Percentiles rank a stretch among this genome's conserved stretches.
These are phyloP conservation scores for Solen grandis DNA, from an alignment of 1,140 invertebrate species.

Conservation along the genomic window DNA sequence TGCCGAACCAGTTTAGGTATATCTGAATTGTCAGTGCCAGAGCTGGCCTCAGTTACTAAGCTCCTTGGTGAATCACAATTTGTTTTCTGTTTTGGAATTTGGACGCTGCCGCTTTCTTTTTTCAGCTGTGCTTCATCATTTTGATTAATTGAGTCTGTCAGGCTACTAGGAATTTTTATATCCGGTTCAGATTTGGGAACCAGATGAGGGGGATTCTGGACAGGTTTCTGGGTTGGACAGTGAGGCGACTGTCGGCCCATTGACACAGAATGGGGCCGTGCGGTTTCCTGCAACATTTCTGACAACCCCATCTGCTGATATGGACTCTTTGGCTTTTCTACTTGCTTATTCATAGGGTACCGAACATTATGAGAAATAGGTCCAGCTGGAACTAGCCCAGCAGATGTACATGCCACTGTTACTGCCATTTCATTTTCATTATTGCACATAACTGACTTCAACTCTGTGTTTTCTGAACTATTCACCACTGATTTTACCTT, in stretches of 20 bases:
- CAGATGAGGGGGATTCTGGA: no score
- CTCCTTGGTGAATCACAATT: slow-evolving; percentile 26
- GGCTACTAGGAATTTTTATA: not conserved
- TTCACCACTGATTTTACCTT: not conserved
- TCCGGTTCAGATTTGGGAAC: not conserved
- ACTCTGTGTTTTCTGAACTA: no score
- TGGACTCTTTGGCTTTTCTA: slow-evolving; percentile 29
- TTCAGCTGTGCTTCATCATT: slow-evolving; percentile 3
- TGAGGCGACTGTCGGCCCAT: not conserved
- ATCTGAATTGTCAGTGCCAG: slow-evolving; percentile 36
- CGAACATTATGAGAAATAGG: not conserved
- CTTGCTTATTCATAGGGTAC: not conserved
- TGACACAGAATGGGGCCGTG: not conserved
- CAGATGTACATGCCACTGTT: not conserved
- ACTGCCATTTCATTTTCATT: slow-evolving; percentile 38
- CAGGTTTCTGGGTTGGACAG: not conserved
- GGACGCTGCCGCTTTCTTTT: not conserved
- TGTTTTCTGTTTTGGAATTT: not conserved
- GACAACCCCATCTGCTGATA: slow-evolving; percentile 43
- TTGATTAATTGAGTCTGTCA: not conserved
- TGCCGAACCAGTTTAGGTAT: slow-evolving; percentile 51
- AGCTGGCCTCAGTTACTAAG: slow-evolving; percentile 1
- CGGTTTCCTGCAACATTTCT: slow-evolving; percentile 54
- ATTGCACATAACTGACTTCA: slow-evolving; percentile 35
- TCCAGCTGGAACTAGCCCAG: not conserved